These are phyloP conservation scores for Drymonia ruficornis DNA, from an alignment of 2,888 invertebrate species.

Conservation along the genomic window DNA sequence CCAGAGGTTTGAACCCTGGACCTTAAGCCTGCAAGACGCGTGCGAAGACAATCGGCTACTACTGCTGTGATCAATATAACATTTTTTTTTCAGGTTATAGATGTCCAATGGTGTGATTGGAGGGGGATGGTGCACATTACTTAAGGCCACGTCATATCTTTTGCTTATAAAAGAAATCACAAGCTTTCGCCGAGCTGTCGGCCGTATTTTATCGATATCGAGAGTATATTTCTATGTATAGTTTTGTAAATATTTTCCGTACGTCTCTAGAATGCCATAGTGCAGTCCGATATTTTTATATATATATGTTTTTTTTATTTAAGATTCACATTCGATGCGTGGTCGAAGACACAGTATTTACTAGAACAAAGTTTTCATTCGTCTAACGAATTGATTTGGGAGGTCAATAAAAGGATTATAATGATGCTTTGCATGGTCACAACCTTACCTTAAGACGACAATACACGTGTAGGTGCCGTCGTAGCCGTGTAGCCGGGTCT, in stretches of 20 bases:
- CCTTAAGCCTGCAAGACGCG: too few species aligned
- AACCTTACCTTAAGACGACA: too few species aligned
- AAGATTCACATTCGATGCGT: conserved; percentile 11
- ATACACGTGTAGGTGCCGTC: too few species aligned
- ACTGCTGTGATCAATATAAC: too few species aligned
- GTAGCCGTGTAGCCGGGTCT: too few species aligned
- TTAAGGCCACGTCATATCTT: conserved; percentile 49
- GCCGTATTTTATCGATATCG: conserved; percentile 26
- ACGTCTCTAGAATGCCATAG: conserved; percentile 14
- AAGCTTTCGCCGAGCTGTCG: conserved; percentile 27
- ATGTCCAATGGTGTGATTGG: conserved; percentile 51
- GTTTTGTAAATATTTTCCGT: conserved; percentile 15
- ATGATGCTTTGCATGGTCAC: not conserved
- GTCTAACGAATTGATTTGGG: not conserved
- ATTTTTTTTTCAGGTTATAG: conserved; percentile 46
- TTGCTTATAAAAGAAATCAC: conserved; percentile 34
- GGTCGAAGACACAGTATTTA: conserved; percentile 23
- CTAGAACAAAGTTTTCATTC: not conserved
- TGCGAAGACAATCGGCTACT: too few species aligned
- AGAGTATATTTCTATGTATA: conserved; percentile 33
- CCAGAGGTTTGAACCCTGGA: too few species aligned
- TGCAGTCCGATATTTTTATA: conserved; percentile 34
- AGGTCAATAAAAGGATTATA: not conserved
- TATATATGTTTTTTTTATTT: conserved; percentile 29
- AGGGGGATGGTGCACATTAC: conserved; percentile 61